Conservation (phyloP, 2,113 vertebrate species). For the Lamprologus tigripictilis region DNA sequence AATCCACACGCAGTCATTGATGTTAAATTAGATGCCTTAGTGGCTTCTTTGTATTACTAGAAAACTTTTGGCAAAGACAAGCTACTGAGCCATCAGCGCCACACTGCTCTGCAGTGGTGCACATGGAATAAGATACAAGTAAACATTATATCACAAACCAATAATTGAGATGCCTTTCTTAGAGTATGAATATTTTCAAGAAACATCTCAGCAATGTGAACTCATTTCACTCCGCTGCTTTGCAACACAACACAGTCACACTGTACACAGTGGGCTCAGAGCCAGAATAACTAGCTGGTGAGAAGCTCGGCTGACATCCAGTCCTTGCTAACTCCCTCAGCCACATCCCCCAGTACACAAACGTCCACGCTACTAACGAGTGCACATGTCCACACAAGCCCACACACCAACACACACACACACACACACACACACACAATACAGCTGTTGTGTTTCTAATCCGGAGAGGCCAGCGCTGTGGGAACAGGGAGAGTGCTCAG, state of each 20-base stretch:
- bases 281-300: conserved; percentile 34
- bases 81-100: not conserved
- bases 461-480: conserved; percentile 54
- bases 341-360: conserved; percentile 1
- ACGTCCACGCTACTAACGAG: conserved; percentile 18
- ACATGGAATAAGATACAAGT: not conserved
- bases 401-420: not conserved
- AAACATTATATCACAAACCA: not conserved
- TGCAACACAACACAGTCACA: conserved; percentile 35
- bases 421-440: conserved; percentile 63
- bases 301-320: conserved; percentile 37
- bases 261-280: conserved; percentile 28
- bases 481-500: conserved; percentile 54
- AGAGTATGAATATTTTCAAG: not conserved
- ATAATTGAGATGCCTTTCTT: not conserved
- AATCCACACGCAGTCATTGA: not conserved
- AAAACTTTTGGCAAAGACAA: not conserved
- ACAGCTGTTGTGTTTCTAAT: conserved; percentile 71
- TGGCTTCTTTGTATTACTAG: not conserved
- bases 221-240: conserved; percentile 17
- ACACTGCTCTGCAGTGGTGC: not conserved
- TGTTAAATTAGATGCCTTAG: not conserved
- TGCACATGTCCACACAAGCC: conserved; percentile 18
- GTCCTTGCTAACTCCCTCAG: conserved; percentile 1
- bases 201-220: conserved; percentile 43